Percentiles rank a stretch among this genome's conserved stretches.
These are phyloP conservation scores for Parascotia fuliginaria DNA, from an alignment of 2,888 invertebrate genomes.

Conservation along the genomic window DNA sequence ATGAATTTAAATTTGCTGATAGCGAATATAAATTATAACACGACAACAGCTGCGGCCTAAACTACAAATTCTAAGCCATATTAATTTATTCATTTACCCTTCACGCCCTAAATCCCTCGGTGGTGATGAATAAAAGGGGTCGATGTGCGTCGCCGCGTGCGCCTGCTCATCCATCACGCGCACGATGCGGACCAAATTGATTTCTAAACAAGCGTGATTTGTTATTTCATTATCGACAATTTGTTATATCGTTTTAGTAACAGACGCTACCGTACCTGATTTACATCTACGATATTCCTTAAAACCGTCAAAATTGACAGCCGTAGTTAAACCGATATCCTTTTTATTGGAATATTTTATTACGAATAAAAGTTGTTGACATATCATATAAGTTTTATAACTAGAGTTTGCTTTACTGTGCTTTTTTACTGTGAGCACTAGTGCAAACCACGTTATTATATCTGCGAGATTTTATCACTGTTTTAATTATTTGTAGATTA, in stretches of 20 bases:
- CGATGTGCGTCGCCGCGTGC: slow-evolving; percentile 61
- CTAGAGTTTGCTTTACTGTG: slow-evolving; percentile 32
- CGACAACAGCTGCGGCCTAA: slow-evolving; percentile 71
- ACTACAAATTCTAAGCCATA: slow-evolving; percentile 62
- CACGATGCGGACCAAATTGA: slow-evolving; percentile 75
- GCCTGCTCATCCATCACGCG: slow-evolving; percentile 69
- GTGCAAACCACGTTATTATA: slow-evolving; percentile 37
- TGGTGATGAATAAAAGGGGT: slow-evolving; percentile 59
- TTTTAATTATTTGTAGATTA: slow-evolving; percentile 47
- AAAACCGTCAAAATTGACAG: slow-evolving; percentile 39
- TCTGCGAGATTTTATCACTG: slow-evolving; percentile 38
- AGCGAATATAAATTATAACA: slow-evolving; percentile 52
- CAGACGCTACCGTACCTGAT: slow-evolving; percentile 32
- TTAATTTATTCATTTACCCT: slow-evolving; percentile 83
- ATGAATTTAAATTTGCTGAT: slow-evolving; percentile 28
- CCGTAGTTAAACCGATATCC: slow-evolving; percentile 33
- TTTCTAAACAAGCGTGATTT: slow-evolving; percentile 66
- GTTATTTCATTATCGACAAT: slow-evolving; percentile 55
- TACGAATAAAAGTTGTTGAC: slow-evolving; percentile 48
- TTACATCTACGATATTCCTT: slow-evolving; percentile 22
- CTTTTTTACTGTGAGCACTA: slow-evolving; percentile 25
- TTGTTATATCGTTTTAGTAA: slow-evolving; percentile 42
- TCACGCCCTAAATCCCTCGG: slow-evolving; percentile 77
- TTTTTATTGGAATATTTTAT: slow-evolving; percentile 46
- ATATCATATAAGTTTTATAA: slow-evolving; percentile 42